phyloP scores from a whole-genome alignment of 2,888 invertebrate species.

The Stenurella melanura region DNA sequence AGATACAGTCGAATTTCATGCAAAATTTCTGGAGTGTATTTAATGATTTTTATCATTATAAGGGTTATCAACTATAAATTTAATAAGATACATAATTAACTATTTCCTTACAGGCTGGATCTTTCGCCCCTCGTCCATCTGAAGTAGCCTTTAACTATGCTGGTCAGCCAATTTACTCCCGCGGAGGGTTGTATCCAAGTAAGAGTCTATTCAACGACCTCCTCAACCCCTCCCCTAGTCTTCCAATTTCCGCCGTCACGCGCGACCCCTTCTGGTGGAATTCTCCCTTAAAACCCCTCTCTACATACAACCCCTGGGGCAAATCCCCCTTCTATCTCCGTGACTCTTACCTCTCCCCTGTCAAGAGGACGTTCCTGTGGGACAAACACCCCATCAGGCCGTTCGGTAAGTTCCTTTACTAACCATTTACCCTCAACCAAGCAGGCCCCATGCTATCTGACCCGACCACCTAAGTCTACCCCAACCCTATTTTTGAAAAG shows the following conservation, averaged over 20 bases:
- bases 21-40: not conserved
- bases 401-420: conserved; percentile 82
- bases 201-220: conserved; percentile 78
- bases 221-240: conserved; percentile 85
- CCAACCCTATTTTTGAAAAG: conserved; percentile 41
- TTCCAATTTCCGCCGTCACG: conserved; percentile 87
- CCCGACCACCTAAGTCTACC: conserved; percentile 23
- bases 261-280: conserved; percentile 94
- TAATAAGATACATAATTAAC: not conserved
- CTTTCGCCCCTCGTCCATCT: conserved; percentile 81
- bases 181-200: conserved; percentile 63
- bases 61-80: not conserved
- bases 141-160: conserved; percentile 85
- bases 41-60: not conserved
- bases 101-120: conserved; percentile 74
- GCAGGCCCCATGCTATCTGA: conserved; percentile 37
- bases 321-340: conserved; percentile 86
- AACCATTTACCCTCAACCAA: conserved; percentile 46
- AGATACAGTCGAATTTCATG: too few relatives aligned
- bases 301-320: conserved; percentile 79
- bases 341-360: conserved; percentile 92
- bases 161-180: conserved; percentile 84
- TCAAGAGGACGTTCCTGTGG: conserved; percentile 94
- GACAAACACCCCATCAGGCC: conserved; percentile 93
- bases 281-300: conserved; percentile 86